Evolutionary conservation across 1,140 invertebrate genomes (phyloP).

Genomic region (Ridgeia piscesae): DNA sequence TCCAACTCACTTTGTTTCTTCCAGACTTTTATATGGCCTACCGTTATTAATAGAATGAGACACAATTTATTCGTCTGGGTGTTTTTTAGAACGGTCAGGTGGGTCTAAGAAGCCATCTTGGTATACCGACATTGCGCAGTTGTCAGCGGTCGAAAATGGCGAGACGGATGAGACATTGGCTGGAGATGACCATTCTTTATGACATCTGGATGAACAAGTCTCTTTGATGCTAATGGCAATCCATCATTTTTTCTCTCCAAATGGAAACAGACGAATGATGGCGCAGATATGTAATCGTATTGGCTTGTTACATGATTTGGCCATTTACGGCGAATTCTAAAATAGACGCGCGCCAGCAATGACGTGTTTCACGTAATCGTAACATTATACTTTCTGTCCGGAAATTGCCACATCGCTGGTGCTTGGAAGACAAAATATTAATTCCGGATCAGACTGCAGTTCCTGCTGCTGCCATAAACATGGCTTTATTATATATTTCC

Average conservation of each 20-base stretch:
- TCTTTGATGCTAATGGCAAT: background rate
- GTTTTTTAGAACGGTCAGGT: background rate
- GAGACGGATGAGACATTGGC: background rate
- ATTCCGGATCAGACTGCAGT: background rate
- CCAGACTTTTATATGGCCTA: too few species aligned
- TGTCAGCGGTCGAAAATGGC: background rate
- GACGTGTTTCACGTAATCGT: slow-evolving; percentile 21
- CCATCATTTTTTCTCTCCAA: background rate
- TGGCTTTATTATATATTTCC: background rate
- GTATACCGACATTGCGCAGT: background rate
- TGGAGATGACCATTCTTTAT: background rate
- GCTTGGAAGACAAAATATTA: too few species aligned
- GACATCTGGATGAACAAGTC: background rate
- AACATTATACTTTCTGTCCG: background rate
- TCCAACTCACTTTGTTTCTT: too few species aligned
- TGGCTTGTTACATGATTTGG: background rate
- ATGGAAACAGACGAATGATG: background rate
- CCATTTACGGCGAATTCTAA: background rate
- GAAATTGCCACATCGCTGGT: background rate
- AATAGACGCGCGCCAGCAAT: slow-evolving; percentile 3
- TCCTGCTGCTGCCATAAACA: background rate
- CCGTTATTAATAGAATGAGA: too few species aligned
- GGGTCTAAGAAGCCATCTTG: background rate
- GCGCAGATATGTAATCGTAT: background rate
- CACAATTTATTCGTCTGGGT: too few species aligned